Percentiles rank a stretch among this genome's conserved stretches.
Conservation (phyloP, 37 sponge, comb jelly and placozoan species). For the Agelas oroides region DNA sequence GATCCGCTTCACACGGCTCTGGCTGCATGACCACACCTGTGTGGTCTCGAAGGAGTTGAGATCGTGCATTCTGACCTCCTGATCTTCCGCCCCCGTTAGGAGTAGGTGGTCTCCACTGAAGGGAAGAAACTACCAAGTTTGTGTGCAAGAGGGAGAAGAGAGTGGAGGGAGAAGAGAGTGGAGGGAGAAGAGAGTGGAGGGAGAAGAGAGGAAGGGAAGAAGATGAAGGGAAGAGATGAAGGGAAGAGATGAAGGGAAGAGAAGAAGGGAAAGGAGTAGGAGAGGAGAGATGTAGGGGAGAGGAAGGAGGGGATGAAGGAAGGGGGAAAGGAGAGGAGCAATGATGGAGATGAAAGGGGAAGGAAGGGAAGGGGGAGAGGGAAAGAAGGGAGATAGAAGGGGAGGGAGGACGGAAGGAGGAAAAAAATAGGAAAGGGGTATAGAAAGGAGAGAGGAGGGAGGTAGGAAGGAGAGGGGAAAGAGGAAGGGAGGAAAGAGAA, state of each 20-base stretch:
- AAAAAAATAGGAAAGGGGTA: too few relatives aligned
- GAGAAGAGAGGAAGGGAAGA: not conserved
- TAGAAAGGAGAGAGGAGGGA: too few relatives aligned
- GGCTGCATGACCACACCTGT: slow-evolving; percentile 67
- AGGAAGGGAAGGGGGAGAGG: too few relatives aligned
- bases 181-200: not conserved
- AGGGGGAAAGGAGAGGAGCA: not conserved
- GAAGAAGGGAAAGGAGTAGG: too few relatives aligned
- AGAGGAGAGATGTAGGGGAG: too few relatives aligned
- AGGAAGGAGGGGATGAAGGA: too few relatives aligned
- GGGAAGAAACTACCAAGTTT: slow-evolving; percentile 67
- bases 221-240: too few relatives aligned
- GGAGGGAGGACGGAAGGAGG: not conserved
- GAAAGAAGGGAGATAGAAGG: too few relatives aligned
- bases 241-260: too few relatives aligned
- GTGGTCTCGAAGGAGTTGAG: slow-evolving; percentile 58
- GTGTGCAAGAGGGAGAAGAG: not conserved
- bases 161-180: not conserved
- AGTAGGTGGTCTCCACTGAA: slow-evolving; percentile 62
- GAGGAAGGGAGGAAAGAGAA: too few relatives aligned
- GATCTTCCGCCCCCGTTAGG: slow-evolving; percentile 86
- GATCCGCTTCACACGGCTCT: slow-evolving; percentile 84
- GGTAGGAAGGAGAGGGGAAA: too few relatives aligned
- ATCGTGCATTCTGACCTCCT: slow-evolving; percentile 78
- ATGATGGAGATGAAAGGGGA: too few relatives aligned